Percentiles rank a stretch among this genome's conserved stretches.
Evolutionary conservation across 1,140 invertebrate genomes (phyloP).

Genomic region (Drosophila neocordata): DNA sequence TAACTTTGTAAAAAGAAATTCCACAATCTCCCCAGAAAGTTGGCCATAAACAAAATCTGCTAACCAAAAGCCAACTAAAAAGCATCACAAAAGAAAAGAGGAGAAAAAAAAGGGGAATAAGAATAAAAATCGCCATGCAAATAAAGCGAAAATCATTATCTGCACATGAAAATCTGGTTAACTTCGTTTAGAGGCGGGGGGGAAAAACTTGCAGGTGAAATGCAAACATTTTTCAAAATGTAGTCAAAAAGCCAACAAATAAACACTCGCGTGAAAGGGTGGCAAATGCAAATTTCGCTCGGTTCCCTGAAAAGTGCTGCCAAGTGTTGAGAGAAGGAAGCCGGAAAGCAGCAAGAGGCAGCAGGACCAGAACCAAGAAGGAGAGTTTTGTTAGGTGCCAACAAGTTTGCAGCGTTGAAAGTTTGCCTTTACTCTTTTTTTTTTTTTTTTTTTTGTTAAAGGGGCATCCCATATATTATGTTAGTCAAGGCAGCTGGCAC

Average conservation of each 20-base stretch:
- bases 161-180: conserved; percentile 74
- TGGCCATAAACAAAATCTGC: conserved; percentile 15
- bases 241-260: conserved; percentile 68
- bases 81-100: conserved; percentile 34
- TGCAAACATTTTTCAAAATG: conserved; percentile 69
- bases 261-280: conserved; percentile 44
- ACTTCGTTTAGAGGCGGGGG: conserved; percentile 55
- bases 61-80: conserved; percentile 21
- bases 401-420: conserved; percentile 69
- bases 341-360: not conserved
- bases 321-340: conserved; percentile 48
- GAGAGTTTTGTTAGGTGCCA: conserved; percentile 57
- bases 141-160: conserved; percentile 78
- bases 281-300: conserved; percentile 61
- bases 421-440: conserved; percentile 33
- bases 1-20: no score
- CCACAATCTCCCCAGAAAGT: no score
- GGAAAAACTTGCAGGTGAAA: conserved; percentile 40
- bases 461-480: conserved; percentile 64
- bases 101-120: conserved; percentile 20
- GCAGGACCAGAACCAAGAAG: conserved; percentile 10
- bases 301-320: conserved; percentile 43
- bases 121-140: conserved; percentile 48
- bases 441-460: conserved; percentile 19
- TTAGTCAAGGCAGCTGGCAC: conserved; percentile 67